Conservation (phyloP, 2,797 vertebrate species). For the Peromyscus eremicus region DNA sequence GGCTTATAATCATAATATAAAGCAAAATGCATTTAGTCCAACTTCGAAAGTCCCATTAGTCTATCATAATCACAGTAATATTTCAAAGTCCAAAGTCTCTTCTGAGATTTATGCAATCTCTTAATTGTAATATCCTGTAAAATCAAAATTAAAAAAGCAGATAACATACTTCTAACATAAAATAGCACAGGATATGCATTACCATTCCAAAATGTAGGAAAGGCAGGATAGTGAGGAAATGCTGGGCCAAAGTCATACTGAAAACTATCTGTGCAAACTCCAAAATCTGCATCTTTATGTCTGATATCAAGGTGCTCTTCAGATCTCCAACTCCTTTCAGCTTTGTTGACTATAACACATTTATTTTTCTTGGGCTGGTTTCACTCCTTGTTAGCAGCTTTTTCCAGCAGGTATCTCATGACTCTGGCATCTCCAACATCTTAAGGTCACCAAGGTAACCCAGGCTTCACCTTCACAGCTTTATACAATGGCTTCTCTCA, state of each 20-base stretch:
- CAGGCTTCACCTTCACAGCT: not conserved
- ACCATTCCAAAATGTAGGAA: not conserved
- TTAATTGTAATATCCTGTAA: not conserved
- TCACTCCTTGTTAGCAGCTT: not conserved
- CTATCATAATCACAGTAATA: not conserved
- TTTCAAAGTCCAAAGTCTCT: not conserved
- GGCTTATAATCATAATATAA: not conserved
- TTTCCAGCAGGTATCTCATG: not conserved
- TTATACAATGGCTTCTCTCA: not conserved
- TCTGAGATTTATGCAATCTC: not conserved
- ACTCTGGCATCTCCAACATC: not conserved
- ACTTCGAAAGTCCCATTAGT: not conserved
- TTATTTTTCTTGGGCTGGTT: not conserved
- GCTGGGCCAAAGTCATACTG: not conserved
- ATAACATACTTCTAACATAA: not conserved
- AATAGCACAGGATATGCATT: not conserved
- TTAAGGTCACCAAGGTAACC: not conserved
- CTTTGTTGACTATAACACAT: not conserved
- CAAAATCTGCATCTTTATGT: not conserved
- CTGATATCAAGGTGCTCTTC: not conserved
- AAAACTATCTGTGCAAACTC: not conserved
- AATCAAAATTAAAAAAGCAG: not conserved
- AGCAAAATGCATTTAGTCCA: not conserved
- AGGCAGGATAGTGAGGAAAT: not conserved
- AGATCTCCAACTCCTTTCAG: not conserved